Evolutionary conservation across 2,113 vertebrate species (phyloP), one percentile per base, ranked within the genome.

Genomic region (Crotalus horridus): DNA sequence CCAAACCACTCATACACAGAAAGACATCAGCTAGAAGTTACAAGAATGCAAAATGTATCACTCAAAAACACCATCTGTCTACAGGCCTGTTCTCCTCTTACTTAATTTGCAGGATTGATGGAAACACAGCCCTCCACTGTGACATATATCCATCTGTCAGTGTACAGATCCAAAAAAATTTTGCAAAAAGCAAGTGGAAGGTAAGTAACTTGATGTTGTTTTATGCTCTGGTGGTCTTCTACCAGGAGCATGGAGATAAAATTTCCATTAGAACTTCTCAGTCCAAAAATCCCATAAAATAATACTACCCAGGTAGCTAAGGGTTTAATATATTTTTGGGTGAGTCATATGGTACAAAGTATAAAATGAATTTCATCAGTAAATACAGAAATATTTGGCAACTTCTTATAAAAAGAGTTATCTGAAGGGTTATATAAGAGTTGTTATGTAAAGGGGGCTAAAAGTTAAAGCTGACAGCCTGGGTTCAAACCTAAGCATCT

Each of bases 141-240:
- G 98, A 99, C 97, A 99, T 99, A 96, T 98, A 98, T 95, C 97
- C 97, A 10, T 99, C 99, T 20, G 98, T 99, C 95, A 98, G 98
- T 23, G 98, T 98, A 93, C 98, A 99, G 97, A 98, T 99, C 93
- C 98, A 99, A 97, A 99, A 98, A 92, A 99, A 98, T 97, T 99
- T 99, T 96, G 98, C 98, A 96, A 99, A 98, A 97, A 99, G 98
- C 94, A 99, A 98, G 94, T 99, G 99, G 99, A 98, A 97, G 98
- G 99, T 99, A 95, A 97, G 98, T 94, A 24, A 4, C 33, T 90
- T 24, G 87, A 86, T 89, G 91, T 2, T 0, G 93, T 17, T 3
- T 92, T 89, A 89, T 55, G 0, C 23, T 86, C 89, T 11, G 53
- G 90, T 53, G 88, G 46, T 92, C 93, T 51, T 93, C 74, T 48